phyloP scores from a whole-genome alignment of 2,888 invertebrate genomes.

The Pinctada fucata region DNA sequence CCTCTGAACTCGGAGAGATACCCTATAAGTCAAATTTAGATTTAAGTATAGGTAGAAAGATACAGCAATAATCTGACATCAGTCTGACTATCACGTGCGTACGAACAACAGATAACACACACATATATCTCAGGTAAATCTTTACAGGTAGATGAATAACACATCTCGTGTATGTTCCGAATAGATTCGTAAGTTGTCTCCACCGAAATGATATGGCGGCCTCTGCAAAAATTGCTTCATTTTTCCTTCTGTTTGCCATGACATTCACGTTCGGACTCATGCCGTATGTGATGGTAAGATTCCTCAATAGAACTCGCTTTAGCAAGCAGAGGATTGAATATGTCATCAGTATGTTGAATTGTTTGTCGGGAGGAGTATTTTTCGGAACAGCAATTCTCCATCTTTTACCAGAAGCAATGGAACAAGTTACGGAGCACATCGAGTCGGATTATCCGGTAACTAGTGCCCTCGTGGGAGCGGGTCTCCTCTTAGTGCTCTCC shows the following conservation, averaged over 20 bases:
- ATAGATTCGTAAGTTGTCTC: no score
- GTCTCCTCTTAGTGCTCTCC: conserved; percentile 31
- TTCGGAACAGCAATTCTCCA: conserved; percentile 75
- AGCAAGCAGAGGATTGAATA: conserved; percentile 32
- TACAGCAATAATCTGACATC: no score
- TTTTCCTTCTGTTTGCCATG: conserved; percentile 46
- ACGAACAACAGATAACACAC: no score
- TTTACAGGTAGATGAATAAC: no score
- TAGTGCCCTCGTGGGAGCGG: conserved; percentile 21
- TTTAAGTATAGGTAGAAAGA: no score
- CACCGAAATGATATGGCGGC: background rate
- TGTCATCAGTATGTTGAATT: conserved; percentile 56
- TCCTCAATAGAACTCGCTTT: conserved; percentile 34
- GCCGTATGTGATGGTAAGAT: conserved; percentile 41
- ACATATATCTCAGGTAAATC: no score
- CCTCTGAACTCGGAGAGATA: no score
- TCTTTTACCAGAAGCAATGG: conserved; percentile 74
- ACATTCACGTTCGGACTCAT: conserved; percentile 45
- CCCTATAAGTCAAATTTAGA: no score
- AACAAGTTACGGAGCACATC: conserved; percentile 56
- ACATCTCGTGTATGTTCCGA: no score
- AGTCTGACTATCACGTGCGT: no score
- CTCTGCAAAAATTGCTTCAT: conserved; percentile 43
- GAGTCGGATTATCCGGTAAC: conserved; percentile 26
- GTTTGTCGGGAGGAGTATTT: conserved; percentile 77